Evolutionary conservation across 2,113 vertebrate genomes (phyloP).

Genomic region (Psilopsiagon aymara): DNA sequence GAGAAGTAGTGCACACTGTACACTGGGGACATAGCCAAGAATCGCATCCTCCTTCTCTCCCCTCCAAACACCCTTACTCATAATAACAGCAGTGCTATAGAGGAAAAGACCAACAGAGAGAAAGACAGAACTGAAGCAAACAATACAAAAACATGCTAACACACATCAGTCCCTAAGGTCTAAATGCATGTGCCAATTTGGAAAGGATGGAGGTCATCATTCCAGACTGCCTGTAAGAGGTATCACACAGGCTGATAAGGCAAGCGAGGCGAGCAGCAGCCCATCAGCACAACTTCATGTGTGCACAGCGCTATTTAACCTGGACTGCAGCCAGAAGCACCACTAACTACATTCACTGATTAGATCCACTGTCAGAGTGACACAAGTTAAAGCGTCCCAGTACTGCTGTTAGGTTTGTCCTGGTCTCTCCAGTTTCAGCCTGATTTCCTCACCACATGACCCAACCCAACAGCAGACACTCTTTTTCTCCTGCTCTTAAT

Average conservation of each 20-base stretch:
- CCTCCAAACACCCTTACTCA: background rate
- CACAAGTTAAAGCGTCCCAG: slow-evolving; percentile 23
- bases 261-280: background rate
- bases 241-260: background rate
- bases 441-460: slow-evolving; percentile 47
- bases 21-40: background rate
- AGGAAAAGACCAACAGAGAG: background rate
- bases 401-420: background rate
- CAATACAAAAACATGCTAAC: background rate
- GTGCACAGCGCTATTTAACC: background rate
- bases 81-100: background rate
- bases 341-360: background rate
- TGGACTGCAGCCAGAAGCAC: background rate
- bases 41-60: background rate
- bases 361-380: background rate
- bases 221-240: background rate
- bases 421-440: slow-evolving; percentile 50
- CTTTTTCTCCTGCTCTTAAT: slow-evolving; percentile 19
- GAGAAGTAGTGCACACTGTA: accelerated
- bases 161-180: accelerated
- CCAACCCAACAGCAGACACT: background rate
- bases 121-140: background rate
- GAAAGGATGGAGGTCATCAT: background rate
- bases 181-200: background rate
- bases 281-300: background rate